Base-by-base conservation (phyloP, 2,113 vertebrate genomes). In the Fulmarus glacialis region DNA sequence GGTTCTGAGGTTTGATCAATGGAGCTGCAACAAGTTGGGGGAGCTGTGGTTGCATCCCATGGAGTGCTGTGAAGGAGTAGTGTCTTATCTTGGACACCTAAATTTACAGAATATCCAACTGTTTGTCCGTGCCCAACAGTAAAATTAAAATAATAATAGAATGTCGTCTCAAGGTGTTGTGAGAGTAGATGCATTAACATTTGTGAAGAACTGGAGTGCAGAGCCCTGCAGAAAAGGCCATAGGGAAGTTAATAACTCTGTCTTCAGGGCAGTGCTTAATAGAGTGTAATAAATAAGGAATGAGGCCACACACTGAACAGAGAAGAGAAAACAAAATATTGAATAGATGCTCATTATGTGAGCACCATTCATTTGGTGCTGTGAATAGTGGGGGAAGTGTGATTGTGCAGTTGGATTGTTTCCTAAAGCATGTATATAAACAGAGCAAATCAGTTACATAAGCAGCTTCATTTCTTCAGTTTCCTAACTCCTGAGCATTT, bases 321-420 rank as follows among this genome's bases (percentile, higher is more conserved):
- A 66, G 77, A 85, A 82, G 64, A 87, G 89, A 90, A 97, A 94
- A 91, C 90, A 94, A 92, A 89, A 95, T 97, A 93, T 90, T 90
- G 79, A 95, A 88, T 90, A 88, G 92, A 74, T 95, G 82, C 85
- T 90, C 55, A 66, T 85, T 97, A 85, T 68, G 43, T 78, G 58
- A 80, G 36, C 36, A 53, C 70, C 74, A 77, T 86, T 93, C 87
- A 59, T 78, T 85, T 82, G 85, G 32, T 71, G 63, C 63, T 73
- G 47, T 93, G 96, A 95, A 89, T 84, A 74, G 77, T 47, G 42
- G 16, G 72, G 79, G 62, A 92, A 90, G 62, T 79, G 87, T 5
- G 26, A 50, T 62, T 58, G 38, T 89, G 82, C 71, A 70, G 47
- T 72, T 80, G 58, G 83, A n/a, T 87, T 96, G 66, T 94, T 95